phyloP scores from a whole-genome alignment of 1,140 invertebrate species.

The Berghia stephanieae region DNA sequence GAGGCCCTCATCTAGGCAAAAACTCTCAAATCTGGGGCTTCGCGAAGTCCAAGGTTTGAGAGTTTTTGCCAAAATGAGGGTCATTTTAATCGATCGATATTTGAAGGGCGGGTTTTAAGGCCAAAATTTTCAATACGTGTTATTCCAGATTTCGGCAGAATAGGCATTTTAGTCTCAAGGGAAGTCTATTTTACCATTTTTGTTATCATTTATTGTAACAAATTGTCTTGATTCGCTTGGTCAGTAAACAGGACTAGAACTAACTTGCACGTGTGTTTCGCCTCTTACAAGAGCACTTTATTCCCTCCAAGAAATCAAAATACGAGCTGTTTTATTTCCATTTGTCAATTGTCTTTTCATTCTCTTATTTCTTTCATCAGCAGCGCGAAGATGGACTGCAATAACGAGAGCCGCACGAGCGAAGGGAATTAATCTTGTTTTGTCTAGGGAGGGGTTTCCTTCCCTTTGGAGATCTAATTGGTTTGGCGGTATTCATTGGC shows the following conservation, averaged over 20 bases:
- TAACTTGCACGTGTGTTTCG: slow-evolving; percentile 28
- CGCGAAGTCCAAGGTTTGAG: no score
- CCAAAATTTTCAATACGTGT: no score
- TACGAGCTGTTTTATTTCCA: slow-evolving; percentile 33
- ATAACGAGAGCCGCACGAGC: slow-evolving; percentile 29
- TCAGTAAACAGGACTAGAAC: no score
- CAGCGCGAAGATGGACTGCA: slow-evolving; percentile 25
- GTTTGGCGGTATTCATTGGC: slow-evolving; percentile 29
- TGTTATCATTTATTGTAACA: no score
- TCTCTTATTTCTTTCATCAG: slow-evolving; percentile 24
- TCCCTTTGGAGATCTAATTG: slow-evolving; percentile 17
- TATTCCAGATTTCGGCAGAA: no score
- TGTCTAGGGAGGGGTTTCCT: slow-evolving; percentile 26
- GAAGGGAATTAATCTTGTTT: slow-evolving; percentile 34
- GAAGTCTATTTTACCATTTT: no score
- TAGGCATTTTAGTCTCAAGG: no score
- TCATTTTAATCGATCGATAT: no score
- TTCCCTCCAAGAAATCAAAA: slow-evolving; percentile 25
- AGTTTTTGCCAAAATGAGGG: no score
- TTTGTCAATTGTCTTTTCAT: slow-evolving; percentile 30
- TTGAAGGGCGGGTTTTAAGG: no score
- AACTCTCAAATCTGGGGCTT: no score
- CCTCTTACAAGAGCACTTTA: slow-evolving; percentile 25
- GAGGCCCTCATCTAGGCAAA: no score
- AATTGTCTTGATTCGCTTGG: slow-evolving; percentile 20